These are phyloP conservation scores for Recurvirostra avosetta DNA, from an alignment of 2,113 vertebrate species.

Conservation along the genomic window DNA sequence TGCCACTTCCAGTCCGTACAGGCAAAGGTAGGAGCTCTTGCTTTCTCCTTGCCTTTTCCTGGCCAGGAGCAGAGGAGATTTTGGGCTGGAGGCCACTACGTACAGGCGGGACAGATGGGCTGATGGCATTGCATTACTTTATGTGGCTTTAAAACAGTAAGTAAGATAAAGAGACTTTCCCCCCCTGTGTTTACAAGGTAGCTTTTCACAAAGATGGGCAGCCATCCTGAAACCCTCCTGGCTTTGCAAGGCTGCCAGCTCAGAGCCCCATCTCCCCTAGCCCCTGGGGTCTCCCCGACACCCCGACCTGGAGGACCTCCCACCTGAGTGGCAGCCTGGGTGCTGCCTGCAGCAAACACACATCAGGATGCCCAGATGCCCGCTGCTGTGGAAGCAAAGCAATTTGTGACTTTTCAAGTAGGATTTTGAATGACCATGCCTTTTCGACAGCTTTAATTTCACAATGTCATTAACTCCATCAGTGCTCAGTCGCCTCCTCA, in stretches of 20 bases:
- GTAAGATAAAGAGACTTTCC: background rate
- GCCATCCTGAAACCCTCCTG: background rate
- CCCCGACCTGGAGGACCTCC: rapidly evolving
- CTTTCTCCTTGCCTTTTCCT: background rate
- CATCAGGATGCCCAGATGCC: background rate
- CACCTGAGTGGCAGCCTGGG: background rate
- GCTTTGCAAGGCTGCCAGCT: background rate
- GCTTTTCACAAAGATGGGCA: background rate
- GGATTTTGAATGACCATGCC: background rate
- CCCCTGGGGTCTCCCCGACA: background rate
- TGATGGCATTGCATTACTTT: background rate
- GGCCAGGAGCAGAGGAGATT: background rate
- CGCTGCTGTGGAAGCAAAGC: background rate
- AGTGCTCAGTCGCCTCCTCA: background rate
- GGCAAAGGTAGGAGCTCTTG: background rate
- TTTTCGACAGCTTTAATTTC: background rate
- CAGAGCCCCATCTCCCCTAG: background rate
- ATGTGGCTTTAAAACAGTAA: background rate
- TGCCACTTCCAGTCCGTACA: background rate
- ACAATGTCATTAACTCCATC: background rate
- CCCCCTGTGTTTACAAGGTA: background rate
- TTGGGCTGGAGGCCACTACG: background rate
- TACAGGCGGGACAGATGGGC: background rate
- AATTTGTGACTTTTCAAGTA: background rate
- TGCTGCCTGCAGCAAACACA: background rate